These are phyloP conservation scores for Mesorhabditis spiculigera DNA, from an alignment of 2,888 invertebrate genomes.

Conservation along the genomic window DNA sequence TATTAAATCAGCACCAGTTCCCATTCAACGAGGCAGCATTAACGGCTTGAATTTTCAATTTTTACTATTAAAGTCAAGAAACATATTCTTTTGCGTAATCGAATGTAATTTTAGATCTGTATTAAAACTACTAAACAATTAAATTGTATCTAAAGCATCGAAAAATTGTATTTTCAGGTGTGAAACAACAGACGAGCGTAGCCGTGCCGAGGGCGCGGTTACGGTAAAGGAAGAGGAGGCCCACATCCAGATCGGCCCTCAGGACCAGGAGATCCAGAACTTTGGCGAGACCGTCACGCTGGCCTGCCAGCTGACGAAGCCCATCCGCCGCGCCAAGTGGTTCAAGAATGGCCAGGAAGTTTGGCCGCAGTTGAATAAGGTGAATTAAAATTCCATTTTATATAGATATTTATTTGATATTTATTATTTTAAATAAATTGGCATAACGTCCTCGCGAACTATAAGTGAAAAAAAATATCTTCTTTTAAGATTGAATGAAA, in stretches of 20 bases:
- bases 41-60: no score
- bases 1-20: no score
- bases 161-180: slow-evolving; percentile 38
- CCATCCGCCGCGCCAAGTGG: slow-evolving; percentile 46
- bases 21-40: no score
- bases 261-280: slow-evolving; percentile 35
- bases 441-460: no score
- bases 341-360: slow-evolving; percentile 42
- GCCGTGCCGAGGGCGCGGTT: slow-evolving; percentile 40
- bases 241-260: slow-evolving; percentile 50
- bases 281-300: slow-evolving; percentile 42
- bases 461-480: no score
- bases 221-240: slow-evolving; percentile 44
- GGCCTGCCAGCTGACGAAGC: slow-evolving; percentile 34
- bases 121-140: slow-evolving; percentile 8
- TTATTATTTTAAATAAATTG: no score
- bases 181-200: slow-evolving; percentile 49
- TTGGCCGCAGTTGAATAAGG: slow-evolving; percentile 39
- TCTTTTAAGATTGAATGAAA: no score
- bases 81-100: no score
- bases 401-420: no score
- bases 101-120: no score
- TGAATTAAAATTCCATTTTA: background rate
- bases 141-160: slow-evolving; percentile 15
- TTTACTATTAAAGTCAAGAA: no score